Base-by-base conservation (phyloP, 2,113 vertebrate species). In the Todiramphus saurophagus region DNA sequence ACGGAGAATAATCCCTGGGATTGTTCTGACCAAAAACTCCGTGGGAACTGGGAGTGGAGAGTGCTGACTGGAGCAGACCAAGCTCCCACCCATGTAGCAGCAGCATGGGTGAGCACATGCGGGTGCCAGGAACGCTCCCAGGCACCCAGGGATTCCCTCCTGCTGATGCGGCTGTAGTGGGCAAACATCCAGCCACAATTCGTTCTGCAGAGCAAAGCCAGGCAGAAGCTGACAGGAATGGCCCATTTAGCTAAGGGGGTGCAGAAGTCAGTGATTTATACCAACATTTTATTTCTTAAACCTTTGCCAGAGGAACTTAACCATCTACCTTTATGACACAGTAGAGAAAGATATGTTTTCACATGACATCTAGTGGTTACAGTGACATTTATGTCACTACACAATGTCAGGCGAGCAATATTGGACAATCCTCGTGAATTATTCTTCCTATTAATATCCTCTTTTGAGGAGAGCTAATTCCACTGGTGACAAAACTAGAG, bases 51-150 rank as follows among this genome's bases (percentile, higher is more conserved):
- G 59, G 15, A 10, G n/a, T 13, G 31, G 21, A 64, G 44, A 59
- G 46, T 6, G 7, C 18, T 64, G 24, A 9, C 79, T 60, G 46
- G 31, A 81, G 35, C 44, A 60, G n/a, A 14, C 16, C 58, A 55
- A 72, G 5, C 8, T 55, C 58, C 17, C 3, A 3, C 4, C 6
- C 10, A 3, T 4, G 5, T 31, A 43, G 28, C 48, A 50, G 21
- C 48, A 1, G 13, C 27, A 28, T n/a, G 13, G 33, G 43, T n/a
- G 33, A 51, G 41, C 3, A 4, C 6, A 1, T 43, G 13, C 35
- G 7, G 9, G 17, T 41, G 13, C 63, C 74, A 55, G 44, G 62
- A 64, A 33, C 1, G 0, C 23, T 70, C 44, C 14, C 63, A 55
- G 39, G 19, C 30, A n/a, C 31, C 9, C 1, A 3, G 48, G 64